A percentile compares a stretch with the other conserved stretches of the same genome.
These are phyloP conservation scores for Agrochola lota DNA, from an alignment of 2,888 invertebrate species.

Conservation along the genomic window DNA sequence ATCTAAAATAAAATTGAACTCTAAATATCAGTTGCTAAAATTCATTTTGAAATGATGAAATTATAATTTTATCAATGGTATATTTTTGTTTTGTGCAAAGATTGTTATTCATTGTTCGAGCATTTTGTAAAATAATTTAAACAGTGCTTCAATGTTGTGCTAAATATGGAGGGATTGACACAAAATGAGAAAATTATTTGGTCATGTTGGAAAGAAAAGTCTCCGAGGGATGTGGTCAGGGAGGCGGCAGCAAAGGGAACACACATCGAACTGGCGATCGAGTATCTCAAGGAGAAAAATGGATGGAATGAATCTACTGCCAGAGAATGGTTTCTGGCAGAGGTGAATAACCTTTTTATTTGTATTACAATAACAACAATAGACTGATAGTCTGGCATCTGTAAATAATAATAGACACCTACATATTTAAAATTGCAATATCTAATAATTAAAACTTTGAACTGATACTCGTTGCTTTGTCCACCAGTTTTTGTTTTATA, in stretches of 20 bases:
- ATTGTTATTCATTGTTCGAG: slow-evolving; percentile 54
- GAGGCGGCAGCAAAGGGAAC: slow-evolving; percentile 93
- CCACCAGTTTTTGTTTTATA: not conserved
- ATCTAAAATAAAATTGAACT: slow-evolving; percentile 51
- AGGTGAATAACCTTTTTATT: slow-evolving; percentile 81
- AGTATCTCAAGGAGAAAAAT: slow-evolving; percentile 90
- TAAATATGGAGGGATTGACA: slow-evolving; percentile 89
- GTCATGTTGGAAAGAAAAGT: slow-evolving; percentile 92
- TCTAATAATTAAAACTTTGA: slow-evolving; percentile 5
- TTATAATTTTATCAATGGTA: slow-evolving; percentile 39
- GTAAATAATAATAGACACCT: slow-evolving; percentile 7
- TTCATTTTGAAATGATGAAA: slow-evolving; percentile 9
- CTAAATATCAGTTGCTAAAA: accelerated
- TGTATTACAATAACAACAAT: slow-evolving; percentile 31
- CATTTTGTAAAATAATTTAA: slow-evolving; percentile 41
- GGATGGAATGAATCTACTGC: slow-evolving; percentile 89
- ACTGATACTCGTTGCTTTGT: not conserved
- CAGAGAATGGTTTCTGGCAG: slow-evolving; percentile 89
- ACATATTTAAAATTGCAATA: not conserved
- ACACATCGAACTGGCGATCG: slow-evolving; percentile 90
- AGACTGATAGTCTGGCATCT: slow-evolving; percentile 17
- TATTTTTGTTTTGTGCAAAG: slow-evolving; percentile 62
- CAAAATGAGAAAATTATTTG: slow-evolving; percentile 91
- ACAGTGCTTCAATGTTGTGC: slow-evolving; percentile 48
- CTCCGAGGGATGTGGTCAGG: slow-evolving; percentile 91